These are phyloP conservation scores for Plagodis pulveraria DNA, from an alignment of 2,888 invertebrate species.

Conservation along the genomic window DNA sequence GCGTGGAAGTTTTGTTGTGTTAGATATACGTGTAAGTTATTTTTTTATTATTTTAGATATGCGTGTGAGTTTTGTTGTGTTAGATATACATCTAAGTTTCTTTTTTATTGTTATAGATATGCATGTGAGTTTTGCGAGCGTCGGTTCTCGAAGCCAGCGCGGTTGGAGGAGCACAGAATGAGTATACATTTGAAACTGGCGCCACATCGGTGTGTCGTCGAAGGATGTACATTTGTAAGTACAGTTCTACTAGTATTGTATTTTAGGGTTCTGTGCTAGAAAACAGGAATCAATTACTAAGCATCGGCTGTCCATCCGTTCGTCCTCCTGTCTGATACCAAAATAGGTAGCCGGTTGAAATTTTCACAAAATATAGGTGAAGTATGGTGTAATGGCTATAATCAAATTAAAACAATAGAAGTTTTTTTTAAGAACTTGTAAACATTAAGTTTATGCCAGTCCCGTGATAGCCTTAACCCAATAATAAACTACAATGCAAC, in stretches of 20 bases:
- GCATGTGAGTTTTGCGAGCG: constrained; percentile 63
- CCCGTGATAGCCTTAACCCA: no score
- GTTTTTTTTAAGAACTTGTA: no score
- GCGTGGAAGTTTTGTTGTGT: neutral
- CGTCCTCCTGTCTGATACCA: no score
- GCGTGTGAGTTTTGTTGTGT: neutral
- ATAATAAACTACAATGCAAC: no score
- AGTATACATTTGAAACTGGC: constrained; percentile 68
- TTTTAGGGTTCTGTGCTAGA: neutral
- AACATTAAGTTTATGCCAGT: no score
- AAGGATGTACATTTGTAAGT: constrained; percentile 65
- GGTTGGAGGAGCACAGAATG: constrained; percentile 63
- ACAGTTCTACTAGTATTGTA: neutral
- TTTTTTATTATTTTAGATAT: neutral
- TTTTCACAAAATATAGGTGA: no score
- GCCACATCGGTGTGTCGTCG: constrained; percentile 55
- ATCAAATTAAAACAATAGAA: no score
- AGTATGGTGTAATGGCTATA: no score
- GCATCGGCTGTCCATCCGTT: no score
- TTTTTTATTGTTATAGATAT: constrained; percentile 44
- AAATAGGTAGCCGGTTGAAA: no score
- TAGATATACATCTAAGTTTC: constrained; percentile 58
- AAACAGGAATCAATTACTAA: neutral
- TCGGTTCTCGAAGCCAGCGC: constrained; percentile 59
- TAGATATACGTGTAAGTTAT: neutral